Conservation (phyloP, 2,797 vertebrate species). For the Allobates femoralis region DNA sequence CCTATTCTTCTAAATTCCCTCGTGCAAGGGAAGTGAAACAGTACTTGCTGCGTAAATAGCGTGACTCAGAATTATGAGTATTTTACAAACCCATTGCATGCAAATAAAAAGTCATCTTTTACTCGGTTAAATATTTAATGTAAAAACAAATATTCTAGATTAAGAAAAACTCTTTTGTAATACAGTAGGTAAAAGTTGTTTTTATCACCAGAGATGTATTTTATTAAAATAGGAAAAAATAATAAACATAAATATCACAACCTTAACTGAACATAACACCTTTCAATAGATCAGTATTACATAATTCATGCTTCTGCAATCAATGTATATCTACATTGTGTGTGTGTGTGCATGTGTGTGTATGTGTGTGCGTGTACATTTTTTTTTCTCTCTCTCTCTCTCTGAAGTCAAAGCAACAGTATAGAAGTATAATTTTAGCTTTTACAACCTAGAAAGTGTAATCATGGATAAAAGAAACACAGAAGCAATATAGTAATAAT, state of each 20-base stretch:
- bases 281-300: background rate
- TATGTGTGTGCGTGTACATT: background rate
- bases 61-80: no score
- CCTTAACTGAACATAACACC: background rate
- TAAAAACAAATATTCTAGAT: background rate
- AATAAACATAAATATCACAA: background rate
- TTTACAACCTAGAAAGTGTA: no score
- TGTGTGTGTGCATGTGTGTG: background rate
- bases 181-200: background rate
- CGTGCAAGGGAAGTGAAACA: slow-evolving; percentile 4
- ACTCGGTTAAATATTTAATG: background rate
- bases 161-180: background rate
- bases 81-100: background rate
- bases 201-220: no score
- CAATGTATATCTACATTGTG: background rate
- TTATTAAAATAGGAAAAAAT: background rate
- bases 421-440: no score
- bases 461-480: no score
- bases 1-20: slow-evolving; percentile 27
- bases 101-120: background rate
- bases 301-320: background rate
- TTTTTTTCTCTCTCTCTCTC: background rate
- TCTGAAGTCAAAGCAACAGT: background rate
- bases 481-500: background rate
- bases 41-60: background rate